Conservation (phyloP, 2,797 vertebrate species). For the Danio kyathit region DNA sequence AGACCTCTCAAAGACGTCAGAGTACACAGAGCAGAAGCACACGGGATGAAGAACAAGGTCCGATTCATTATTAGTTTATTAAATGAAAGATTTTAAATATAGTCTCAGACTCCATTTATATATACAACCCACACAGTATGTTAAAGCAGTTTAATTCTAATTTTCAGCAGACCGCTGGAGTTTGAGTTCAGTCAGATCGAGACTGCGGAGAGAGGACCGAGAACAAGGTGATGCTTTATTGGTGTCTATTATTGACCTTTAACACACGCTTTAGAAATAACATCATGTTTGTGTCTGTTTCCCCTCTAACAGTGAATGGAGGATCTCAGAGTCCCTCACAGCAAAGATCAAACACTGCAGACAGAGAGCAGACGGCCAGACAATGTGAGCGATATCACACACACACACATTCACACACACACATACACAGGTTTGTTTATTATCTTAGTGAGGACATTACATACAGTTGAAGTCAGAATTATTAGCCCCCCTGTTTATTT, state of each 20-base stretch:
- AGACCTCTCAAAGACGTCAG: slow-evolving; percentile 27
- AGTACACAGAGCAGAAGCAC: slow-evolving; percentile 27
- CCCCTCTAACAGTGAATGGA: slow-evolving; percentile 39
- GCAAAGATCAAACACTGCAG: slow-evolving; percentile 30
- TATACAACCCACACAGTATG: background rate
- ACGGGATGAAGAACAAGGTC: slow-evolving; percentile 37
- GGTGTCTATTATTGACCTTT: background rate
- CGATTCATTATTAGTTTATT: background rate
- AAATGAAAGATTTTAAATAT: background rate
- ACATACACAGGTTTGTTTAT: too few relatives aligned
- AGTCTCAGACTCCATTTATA: background rate
- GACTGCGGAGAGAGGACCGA: slow-evolving; percentile 42
- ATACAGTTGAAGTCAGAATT: too few relatives aligned
- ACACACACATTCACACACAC: slow-evolving; percentile 1
- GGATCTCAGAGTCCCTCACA: slow-evolving; percentile 29
- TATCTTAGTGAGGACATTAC: too few relatives aligned
- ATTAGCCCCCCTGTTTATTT: too few relatives aligned
- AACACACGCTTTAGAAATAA: background rate
- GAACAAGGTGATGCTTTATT: slow-evolving; percentile 30
- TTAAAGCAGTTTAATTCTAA: background rate
- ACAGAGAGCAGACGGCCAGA: slow-evolving; percentile 55
- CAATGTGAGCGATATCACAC: slow-evolving; percentile 47
- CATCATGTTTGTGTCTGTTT: slow-evolving; percentile 15
- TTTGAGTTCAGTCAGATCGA: slow-evolving; percentile 53
- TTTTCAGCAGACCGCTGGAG: slow-evolving; percentile 45